Conservation (phyloP, 2,113 vertebrate species). For the Pygathrix nemaeus region DNA sequence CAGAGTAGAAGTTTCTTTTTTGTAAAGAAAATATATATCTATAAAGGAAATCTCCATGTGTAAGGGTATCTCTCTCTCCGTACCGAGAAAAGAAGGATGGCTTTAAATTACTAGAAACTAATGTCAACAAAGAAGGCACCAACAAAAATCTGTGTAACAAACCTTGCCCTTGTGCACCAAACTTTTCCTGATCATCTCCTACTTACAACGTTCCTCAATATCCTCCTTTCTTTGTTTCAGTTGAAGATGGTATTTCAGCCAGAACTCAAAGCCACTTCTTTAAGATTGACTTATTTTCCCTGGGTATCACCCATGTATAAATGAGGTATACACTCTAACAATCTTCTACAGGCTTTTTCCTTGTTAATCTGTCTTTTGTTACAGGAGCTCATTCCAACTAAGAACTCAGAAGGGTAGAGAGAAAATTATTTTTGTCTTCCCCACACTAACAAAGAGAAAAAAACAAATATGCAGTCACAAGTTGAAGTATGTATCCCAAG, state of each 20-base stretch:
- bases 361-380: not conserved
- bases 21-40: not conserved
- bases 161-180: not conserved
- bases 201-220: not conserved
- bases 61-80: not conserved
- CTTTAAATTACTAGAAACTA: not conserved
- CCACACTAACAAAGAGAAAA: conserved; percentile 12
- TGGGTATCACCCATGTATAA: not conserved
- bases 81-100: not conserved
- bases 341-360: not conserved
- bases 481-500: not conserved
- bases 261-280: not conserved
- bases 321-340: not conserved
- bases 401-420: not conserved
- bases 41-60: not conserved
- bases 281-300: not conserved
- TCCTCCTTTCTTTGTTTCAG: not conserved
- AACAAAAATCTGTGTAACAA: not conserved
- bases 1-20: not conserved
- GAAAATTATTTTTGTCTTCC: not conserved
- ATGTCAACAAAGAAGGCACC: not conserved
- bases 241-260: not conserved
- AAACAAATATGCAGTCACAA: not conserved
- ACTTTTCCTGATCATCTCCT: not conserved
- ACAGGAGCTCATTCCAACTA: not conserved